These are phyloP conservation scores for Acleris sparsana DNA, from an alignment of 2,888 invertebrate genomes.

Conservation along the genomic window DNA sequence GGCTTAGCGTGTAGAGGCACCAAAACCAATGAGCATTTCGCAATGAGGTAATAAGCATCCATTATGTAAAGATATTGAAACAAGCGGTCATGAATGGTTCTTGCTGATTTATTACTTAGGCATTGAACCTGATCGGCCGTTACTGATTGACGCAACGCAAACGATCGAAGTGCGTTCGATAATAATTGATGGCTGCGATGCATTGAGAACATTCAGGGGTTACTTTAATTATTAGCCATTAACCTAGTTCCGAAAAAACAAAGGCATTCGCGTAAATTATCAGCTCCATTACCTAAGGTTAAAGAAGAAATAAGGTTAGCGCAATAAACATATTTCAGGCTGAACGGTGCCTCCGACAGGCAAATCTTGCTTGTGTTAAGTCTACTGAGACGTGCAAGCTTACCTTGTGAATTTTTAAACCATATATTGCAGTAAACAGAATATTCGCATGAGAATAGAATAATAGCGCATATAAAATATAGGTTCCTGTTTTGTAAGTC, in stretches of 20 bases:
- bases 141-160: constrained; percentile 19
- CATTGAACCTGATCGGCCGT: constrained; percentile 19
- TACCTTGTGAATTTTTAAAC: too few species aligned
- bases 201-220: constrained; percentile 4
- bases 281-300: not conserved
- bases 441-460: too few species aligned
- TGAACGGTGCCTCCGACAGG: too few species aligned
- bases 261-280: constrained; percentile 5
- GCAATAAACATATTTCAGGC: too few species aligned
- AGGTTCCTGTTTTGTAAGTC: too few species aligned
- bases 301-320: not conserved
- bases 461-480: too few species aligned
- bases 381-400: too few species aligned
- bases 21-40: too few species aligned
- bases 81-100: not conserved
- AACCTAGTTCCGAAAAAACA: constrained; percentile 1
- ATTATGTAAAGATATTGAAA: not conserved
- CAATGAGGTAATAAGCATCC: not conserved
- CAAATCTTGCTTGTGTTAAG: too few species aligned
- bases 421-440: too few species aligned
- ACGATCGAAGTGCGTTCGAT: constrained; percentile 24
- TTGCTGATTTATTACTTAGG: constrained; percentile 21
- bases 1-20: too few species aligned
- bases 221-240: too few species aligned
- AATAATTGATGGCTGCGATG: constrained; percentile 20